Base-by-base conservation (phyloP, 2,113 vertebrate genomes). In the Isichthys henryi region DNA sequence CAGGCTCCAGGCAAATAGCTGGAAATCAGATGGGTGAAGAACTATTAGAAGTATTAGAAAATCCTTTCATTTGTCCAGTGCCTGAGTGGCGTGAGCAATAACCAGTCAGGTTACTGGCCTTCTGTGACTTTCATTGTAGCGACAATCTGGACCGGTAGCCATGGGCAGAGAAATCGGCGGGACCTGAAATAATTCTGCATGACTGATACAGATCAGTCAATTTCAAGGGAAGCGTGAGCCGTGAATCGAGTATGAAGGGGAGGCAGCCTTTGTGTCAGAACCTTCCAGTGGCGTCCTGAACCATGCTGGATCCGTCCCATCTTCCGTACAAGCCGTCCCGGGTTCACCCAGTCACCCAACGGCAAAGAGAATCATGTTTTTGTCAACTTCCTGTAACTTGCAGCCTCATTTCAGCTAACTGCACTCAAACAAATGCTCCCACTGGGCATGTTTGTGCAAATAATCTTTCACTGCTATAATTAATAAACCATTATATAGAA, bases 401-500 rank as follows among this genome's bases (percentile, higher is more conserved):
- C 39, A 10, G 23, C 45, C 35, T 80, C 43, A 80, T 80, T 80
- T 80, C 74, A 80, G 74, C 70, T 39, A 39, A 77, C 39, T 84
- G 23, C 39, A 3, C 82, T n/a, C 39, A 45, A 84, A 84, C 82
- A 48, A 48, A 27, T 48, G 82, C 39, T 84, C 82, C 82, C 82
- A 13, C 21, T 48, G 39, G 82, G 82, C 13, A 84, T 84, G 43
- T 84, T 84, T 84, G 82, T 84, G 21, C 35, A 43, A 80, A 80
- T 80, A 80, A 80, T 80, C 35, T 80, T 80, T 80, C 74, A 43
- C 35, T 80, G 74, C 31, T 43, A 80, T 80, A 80, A 80, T 80
- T 80, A 80, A 80, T 80, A 80, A 80, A 43, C 74, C 74, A 80
- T 80, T 80, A 80, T 80, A 80, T 43, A 43, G 74, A 80, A 80